Conservation (phyloP, 2,113 vertebrate genomes). For the Stictonetta naevosa region DNA sequence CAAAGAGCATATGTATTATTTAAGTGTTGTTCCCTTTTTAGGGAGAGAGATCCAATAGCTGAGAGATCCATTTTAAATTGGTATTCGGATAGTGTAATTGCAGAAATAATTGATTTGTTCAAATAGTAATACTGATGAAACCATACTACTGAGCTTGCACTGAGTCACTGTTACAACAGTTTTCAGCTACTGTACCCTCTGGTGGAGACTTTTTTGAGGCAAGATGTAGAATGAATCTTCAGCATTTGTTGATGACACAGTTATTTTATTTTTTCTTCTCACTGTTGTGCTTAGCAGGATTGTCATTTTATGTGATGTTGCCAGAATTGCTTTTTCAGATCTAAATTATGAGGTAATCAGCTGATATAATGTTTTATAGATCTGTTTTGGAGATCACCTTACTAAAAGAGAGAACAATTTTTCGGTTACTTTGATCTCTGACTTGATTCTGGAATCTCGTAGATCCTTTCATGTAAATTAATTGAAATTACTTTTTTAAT, state of each 20-base stretch:
- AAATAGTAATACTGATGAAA: neutral
- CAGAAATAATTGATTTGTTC: conserved; percentile 32
- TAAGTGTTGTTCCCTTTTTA: conserved; percentile 5
- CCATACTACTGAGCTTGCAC: neutral
- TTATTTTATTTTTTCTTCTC: rapidly evolving
- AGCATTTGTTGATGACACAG: neutral
- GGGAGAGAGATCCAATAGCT: neutral
- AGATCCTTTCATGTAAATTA: neutral
- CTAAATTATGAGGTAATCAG: neutral
- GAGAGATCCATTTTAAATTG: neutral
- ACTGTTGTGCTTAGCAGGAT: neutral
- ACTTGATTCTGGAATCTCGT: neutral
- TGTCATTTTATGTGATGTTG: neutral
- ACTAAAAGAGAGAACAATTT: neutral
- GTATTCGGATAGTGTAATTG: neutral
- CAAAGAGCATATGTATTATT: conserved; percentile 14
- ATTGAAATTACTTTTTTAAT: neutral
- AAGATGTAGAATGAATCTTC: neutral
- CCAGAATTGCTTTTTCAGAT: neutral
- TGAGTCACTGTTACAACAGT: neutral
- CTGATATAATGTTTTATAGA: conserved; percentile 1
- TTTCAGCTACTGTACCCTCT: neutral
- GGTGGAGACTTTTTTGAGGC: neutral
- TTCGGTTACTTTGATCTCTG: neutral
- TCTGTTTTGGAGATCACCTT: conserved; percentile 28